phyloP scores from a whole-genome alignment of 2,113 vertebrate species.

The Pelvicachromis taeniatus region DNA sequence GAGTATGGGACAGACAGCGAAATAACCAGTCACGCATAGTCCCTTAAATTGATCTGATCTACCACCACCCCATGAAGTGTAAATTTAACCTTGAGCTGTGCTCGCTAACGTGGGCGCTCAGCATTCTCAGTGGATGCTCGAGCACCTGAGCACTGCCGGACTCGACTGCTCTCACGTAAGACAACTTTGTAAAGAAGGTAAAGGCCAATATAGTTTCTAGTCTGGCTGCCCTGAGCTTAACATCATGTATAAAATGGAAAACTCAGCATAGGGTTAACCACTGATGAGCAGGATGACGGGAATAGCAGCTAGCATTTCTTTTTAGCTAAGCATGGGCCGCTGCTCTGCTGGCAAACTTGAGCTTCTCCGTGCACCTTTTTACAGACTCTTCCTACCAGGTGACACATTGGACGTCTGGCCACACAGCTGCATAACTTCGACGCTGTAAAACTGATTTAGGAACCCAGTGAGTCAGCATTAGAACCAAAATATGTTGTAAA shows the following conservation, averaged over 20 bases:
- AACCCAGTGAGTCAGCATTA: not conserved
- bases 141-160: not conserved
- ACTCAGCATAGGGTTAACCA: not conserved
- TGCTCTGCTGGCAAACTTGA: not conserved
- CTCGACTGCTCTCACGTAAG: not conserved
- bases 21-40: not conserved
- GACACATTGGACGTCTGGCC: not conserved
- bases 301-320: not conserved
- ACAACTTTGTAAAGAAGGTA: not conserved
- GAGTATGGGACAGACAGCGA: not conserved
- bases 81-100: not conserved
- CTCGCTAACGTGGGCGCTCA: not conserved
- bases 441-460: not conserved
- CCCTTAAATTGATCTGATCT: not conserved
- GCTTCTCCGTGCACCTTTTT: not conserved
- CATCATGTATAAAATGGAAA: not conserved
- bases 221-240: not conserved
- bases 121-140: not conserved
- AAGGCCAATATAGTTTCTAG: not conserved
- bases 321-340: not conserved
- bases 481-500: fast-evolving
- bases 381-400: not conserved
- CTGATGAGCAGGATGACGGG: not conserved
- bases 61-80: fast-evolving
- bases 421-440: not conserved